Base-by-base conservation (phyloP, 1,140 invertebrate species). In the Trachymyrmex septentrionalis region DNA sequence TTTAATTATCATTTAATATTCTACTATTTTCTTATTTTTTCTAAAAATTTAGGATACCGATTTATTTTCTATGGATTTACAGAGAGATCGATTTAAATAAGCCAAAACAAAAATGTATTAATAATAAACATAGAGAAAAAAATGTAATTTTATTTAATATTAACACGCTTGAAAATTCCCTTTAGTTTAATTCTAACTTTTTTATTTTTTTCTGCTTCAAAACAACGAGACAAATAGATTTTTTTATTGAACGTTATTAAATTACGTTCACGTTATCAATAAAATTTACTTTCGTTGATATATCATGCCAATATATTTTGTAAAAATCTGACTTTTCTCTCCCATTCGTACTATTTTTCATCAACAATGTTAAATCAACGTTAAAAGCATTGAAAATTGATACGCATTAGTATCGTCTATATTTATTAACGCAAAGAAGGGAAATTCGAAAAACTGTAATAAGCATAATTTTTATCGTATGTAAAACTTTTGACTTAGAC, bases 361-460 rank as follows among this genome's bases (percentile, higher is more conserved):
- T 12, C 16, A 73, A n/a, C 2, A 50, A n/a, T 57, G 24, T 30
- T 72, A 30, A 10, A 12, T 48, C 9, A 9, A 55, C 9, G 24
- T 53, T 30, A 34, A 55, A 73, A 73, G 27, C 53, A 21, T 6
- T 21, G 27, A 73, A 55, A 55, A 34, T 73, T 34, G 16, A 73
- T 55, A 30, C 5, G 24, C 10, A 34, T 72, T 50, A n/a, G 0
- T n/a, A 55, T 38, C 24, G 2, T 66, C 0, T 66, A 21, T 9
- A 72, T 30, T 3, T 7, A 34, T 73, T 19, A n/a, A 53, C 2
- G 48, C 10, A 55, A n/a, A 30, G 50, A n/a, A 19, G n/a, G 30
- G 16, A 53, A 72, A 55, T 12, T 72, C 0, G 19, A 24, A 30
- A 59, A 10, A 57, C 38, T 24, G 55, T 12, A 59, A 38, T 24